Conservation (phyloP, 2,113 vertebrate genomes). For the Prunella fulvescens region DNA sequence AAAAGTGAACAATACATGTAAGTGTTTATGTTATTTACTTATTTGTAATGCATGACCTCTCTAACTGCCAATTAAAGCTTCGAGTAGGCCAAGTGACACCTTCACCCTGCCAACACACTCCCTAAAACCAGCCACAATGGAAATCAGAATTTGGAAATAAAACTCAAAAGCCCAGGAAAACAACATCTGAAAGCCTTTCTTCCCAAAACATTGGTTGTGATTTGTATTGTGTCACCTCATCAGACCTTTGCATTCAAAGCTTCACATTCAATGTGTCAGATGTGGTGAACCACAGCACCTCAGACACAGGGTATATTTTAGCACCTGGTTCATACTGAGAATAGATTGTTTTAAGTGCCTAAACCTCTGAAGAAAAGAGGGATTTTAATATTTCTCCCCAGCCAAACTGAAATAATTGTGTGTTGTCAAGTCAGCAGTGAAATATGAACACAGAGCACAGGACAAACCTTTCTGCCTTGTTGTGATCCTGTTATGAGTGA, state of each 20-base stretch:
- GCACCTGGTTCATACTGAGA: neutral
- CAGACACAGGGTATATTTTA: neutral
- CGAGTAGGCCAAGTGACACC: neutral
- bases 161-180: neutral
- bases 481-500: neutral
- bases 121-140: neutral
- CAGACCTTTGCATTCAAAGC: neutral
- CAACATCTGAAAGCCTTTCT: neutral
- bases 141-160: neutral
- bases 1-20: neutral
- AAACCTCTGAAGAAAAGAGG: neutral
- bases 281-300: neutral
- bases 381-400: neutral
- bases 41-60: neutral
- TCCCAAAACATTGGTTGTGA: neutral
- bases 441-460: neutral
- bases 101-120: neutral
- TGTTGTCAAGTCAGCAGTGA: neutral
- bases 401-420: neutral
- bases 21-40: neutral
- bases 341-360: neutral
- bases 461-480: neutral
- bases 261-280: neutral
- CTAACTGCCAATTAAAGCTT: neutral
- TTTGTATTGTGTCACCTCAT: neutral